Percentiles rank a stretch among this genome's conserved stretches.
Evolutionary conservation across 2,888 invertebrate genomes (phyloP).

Genomic region (Iselma pallidipennis): DNA sequence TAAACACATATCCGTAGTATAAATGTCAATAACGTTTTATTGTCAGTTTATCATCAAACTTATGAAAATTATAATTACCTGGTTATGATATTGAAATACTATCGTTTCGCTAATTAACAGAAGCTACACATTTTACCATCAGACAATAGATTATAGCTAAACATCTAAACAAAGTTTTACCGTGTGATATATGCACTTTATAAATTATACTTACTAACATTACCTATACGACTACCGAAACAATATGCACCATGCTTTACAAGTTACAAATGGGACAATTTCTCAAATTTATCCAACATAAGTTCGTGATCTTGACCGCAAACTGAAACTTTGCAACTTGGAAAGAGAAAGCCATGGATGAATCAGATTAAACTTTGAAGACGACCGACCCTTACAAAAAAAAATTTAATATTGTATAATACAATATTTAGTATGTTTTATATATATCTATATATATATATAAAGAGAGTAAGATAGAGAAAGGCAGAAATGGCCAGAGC

Average conservation of each 20-base stretch:
- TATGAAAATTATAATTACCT: too few relatives aligned
- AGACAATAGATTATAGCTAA: too few relatives aligned
- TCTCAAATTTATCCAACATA: too few relatives aligned
- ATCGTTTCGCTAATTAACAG: too few relatives aligned
- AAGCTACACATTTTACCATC: too few relatives aligned
- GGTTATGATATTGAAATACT: too few relatives aligned
- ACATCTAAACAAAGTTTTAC: not conserved
- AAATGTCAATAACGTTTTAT: not conserved
- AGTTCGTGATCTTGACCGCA: not conserved
- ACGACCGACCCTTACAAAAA: not conserved
- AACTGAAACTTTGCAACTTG: not conserved
- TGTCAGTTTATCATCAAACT: too few relatives aligned
- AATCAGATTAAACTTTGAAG: not conserved
- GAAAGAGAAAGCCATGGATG: too few relatives aligned
- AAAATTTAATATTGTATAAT: not conserved
- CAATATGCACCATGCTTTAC: too few relatives aligned
- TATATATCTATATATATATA: not conserved
- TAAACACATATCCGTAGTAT: not conserved
- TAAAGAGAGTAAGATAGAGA: not conserved
- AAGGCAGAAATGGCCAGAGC: constrained; percentile 26
- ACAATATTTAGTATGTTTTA: not conserved
- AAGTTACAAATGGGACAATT: too few relatives aligned
- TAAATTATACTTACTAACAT: not conserved
- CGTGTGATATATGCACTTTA: not conserved
- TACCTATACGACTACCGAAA: too few relatives aligned